phyloP scores from a whole-genome alignment of 1,140 invertebrate species.

The Dendroctonus valens region DNA sequence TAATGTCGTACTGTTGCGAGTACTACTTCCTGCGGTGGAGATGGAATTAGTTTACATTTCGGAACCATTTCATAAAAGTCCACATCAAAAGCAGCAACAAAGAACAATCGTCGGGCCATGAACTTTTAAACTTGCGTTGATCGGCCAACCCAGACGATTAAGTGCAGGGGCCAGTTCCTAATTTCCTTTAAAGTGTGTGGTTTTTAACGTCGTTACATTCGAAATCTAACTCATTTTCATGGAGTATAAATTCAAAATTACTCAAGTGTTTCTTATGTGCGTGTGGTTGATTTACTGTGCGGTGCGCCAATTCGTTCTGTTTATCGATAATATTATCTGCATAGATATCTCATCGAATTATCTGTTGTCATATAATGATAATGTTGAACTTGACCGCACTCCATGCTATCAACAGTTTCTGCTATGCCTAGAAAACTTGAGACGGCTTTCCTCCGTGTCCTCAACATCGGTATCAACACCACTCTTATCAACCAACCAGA shows the following conservation, averaged over 20 bases:
- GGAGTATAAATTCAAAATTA: constrained; percentile 12
- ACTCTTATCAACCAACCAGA: constrained; percentile 39
- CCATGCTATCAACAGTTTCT: constrained; percentile 29
- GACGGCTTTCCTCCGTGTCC: constrained; percentile 31
- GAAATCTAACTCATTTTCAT: background rate
- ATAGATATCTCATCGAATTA: constrained; percentile 19
- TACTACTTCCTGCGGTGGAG: too few species aligned
- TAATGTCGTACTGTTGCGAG: too few species aligned
- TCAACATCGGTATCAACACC: constrained; percentile 24
- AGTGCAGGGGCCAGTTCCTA: constrained; percentile 5
- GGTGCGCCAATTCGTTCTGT: constrained; percentile 28
- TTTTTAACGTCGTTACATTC: too few species aligned
- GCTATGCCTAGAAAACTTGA: constrained; percentile 36
- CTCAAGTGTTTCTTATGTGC: constrained; percentile 23
- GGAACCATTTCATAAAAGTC: constrained; percentile 4
- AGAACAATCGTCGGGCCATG: constrained; percentile 18
- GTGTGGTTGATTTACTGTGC: constrained; percentile 27
- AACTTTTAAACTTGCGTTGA: constrained; percentile 24
- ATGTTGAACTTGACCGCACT: constrained; percentile 5
- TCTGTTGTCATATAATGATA: constrained; percentile 13
- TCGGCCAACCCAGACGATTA: constrained; percentile 17
- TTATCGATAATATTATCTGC: constrained; percentile 37
- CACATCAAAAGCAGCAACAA: background rate
- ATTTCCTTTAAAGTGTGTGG: background rate
- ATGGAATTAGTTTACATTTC: constrained; percentile 4